Evolutionary conservation across 2,113 vertebrate genomes (phyloP).

Genomic region (Pao palembangensis): DNA sequence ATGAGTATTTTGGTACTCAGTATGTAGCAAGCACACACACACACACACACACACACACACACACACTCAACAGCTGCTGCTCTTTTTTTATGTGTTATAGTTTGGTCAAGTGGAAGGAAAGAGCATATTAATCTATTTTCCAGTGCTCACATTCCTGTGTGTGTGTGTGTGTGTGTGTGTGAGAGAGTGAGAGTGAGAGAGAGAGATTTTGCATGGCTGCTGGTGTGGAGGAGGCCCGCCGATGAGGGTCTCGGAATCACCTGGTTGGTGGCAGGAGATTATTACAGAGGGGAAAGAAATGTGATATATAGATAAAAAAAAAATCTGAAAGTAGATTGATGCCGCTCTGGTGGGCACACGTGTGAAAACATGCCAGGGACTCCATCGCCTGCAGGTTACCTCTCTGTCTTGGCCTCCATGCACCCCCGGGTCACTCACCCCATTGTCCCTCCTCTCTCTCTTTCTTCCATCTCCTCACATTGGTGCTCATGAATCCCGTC

Average conservation of each 20-base stretch:
- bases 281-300: conserved; percentile 56
- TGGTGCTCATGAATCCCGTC: conserved; percentile 74
- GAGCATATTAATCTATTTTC: conserved; percentile 48
- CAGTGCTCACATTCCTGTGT: conserved; percentile 37
- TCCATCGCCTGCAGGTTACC: conserved; percentile 54
- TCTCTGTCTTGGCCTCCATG: conserved; percentile 20
- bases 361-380: conserved; percentile 60
- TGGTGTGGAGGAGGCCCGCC: conserved; percentile 32
- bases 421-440: conserved; percentile 5
- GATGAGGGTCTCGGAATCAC: conserved; percentile 57
- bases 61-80: background rate
- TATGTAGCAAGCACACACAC: too few species aligned
- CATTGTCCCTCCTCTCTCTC: conserved; percentile 16
- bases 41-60: background rate
- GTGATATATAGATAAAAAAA: conserved; percentile 61
- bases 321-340: conserved; percentile 72
- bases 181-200: conserved; percentile 35
- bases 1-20: too few species aligned
- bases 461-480: conserved; percentile 36
- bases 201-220: too few species aligned
- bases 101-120: conserved; percentile 37
- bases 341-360: conserved; percentile 43
- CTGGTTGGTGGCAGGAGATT: conserved; percentile 65
- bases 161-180: conserved; percentile 25
- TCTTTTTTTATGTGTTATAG: too few species aligned